Percentiles rank a stretch among this genome's conserved stretches.
These are phyloP conservation scores for Scaptomyza reducta DNA, from an alignment of 2,888 invertebrate species.

Conservation along the genomic window DNA sequence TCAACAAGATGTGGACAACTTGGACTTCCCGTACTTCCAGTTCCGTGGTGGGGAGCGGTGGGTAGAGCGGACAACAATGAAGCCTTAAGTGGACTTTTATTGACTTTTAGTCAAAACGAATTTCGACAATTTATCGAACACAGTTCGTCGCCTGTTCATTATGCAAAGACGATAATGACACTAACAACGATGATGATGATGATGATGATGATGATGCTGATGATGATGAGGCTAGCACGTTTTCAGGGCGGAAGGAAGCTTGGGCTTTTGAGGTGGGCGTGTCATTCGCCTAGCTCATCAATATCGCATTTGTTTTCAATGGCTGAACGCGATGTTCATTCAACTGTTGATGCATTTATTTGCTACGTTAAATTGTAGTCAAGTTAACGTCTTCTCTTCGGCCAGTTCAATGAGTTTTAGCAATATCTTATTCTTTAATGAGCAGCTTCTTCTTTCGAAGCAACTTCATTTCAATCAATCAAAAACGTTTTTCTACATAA, in stretches of 20 bases:
- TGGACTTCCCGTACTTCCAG: slow-evolving; percentile 6
- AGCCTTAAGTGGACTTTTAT: slow-evolving; percentile 79
- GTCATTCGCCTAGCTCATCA: slow-evolving; percentile 73
- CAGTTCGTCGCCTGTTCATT: slow-evolving; percentile 73
- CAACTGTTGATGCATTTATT: slow-evolving; percentile 68
- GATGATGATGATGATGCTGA: slow-evolving; percentile 20
- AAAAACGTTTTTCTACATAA: background rate
- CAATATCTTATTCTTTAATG: slow-evolving; percentile 1
- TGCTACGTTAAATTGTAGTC: slow-evolving; percentile 36
- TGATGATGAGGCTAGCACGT: slow-evolving; percentile 42
- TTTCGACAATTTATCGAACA: slow-evolving; percentile 78
- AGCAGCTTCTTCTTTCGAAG: background rate
- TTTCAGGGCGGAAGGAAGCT: slow-evolving; percentile 2
- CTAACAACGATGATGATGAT: slow-evolving; percentile 23
- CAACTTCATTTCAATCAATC: slow-evolving; percentile 7
- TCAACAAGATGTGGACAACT: slow-evolving; percentile 42
- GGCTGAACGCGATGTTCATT: slow-evolving; percentile 45
- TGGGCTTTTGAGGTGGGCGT: slow-evolving; percentile 35
- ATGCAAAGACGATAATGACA: slow-evolving; percentile 49
- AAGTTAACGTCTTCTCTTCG: background rate
- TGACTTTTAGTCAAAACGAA: slow-evolving; percentile 80
- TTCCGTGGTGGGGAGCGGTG: slow-evolving; percentile 34
- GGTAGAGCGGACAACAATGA: slow-evolving; percentile 66
- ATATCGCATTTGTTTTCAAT: slow-evolving; percentile 75
- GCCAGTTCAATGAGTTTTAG: background rate